These are phyloP conservation scores for Spheniscus mendiculus DNA, from an alignment of 2,113 vertebrate species.

Conservation along the genomic window DNA sequence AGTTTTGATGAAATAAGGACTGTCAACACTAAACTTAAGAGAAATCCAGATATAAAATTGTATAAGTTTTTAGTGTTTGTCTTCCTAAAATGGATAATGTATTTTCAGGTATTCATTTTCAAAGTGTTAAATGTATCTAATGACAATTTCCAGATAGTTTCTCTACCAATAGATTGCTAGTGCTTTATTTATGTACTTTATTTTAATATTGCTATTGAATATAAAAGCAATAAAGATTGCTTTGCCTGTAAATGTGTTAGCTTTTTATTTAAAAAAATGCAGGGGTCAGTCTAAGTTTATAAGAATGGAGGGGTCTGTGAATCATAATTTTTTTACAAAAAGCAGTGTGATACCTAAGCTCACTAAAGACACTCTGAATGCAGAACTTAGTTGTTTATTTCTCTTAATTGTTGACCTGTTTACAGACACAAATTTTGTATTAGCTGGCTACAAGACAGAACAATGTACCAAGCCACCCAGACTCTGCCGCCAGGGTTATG, in stretches of 20 bases:
- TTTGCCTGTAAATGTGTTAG: neutral
- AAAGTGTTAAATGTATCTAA: neutral
- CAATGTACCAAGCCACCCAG: slow-evolving; percentile 91
- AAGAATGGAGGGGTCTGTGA: neutral
- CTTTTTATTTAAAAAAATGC: neutral
- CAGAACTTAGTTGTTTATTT: neutral
- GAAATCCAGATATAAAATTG: neutral
- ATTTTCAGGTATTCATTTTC: neutral
- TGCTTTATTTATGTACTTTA: neutral
- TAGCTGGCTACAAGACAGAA: slow-evolving; percentile 93
- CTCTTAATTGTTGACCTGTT: slow-evolving; percentile 2
- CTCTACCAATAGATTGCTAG: neutral
- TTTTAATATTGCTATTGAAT: neutral
- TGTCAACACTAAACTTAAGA: neutral
- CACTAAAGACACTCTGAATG: neutral
- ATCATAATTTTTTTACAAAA: neutral
- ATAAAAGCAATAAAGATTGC: neutral
- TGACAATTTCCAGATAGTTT: neutral
- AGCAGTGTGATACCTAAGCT: neutral
- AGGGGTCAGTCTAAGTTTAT: neutral
- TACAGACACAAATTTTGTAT: slow-evolving; percentile 89
- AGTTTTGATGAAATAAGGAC: neutral
- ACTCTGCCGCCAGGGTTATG: slow-evolving; percentile 93
- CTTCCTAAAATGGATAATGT: neutral
- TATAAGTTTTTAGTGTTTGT: neutral